Evolutionary conservation across 1,140 invertebrate genomes (phyloP).

Genomic region (Palaemon carinicauda): DNA sequence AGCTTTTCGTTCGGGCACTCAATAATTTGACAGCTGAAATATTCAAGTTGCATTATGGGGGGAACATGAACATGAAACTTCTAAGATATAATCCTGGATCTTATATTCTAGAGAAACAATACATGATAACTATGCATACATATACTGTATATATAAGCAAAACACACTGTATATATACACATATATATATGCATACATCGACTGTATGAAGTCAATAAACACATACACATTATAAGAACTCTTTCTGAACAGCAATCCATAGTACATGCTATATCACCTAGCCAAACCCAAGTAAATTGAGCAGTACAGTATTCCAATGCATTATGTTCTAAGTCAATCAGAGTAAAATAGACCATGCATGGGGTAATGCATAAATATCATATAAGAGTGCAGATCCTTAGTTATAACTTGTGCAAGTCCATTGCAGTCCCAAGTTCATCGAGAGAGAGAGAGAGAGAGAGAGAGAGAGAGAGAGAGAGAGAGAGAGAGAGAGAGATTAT

Average conservation of each 20-base stretch:
- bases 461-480: not conserved
- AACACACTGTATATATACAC: not conserved
- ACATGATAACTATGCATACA: not conserved
- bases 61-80: too few relatives aligned
- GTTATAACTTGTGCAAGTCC: slow-evolving; percentile 51
- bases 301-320: slow-evolving; percentile 47
- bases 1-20: too few relatives aligned
- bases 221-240: slow-evolving; percentile 13
- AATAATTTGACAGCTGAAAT: too few relatives aligned
- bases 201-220: slow-evolving; percentile 10
- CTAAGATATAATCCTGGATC: too few relatives aligned
- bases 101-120: too few relatives aligned
- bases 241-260: slow-evolving; percentile 34
- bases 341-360: slow-evolving; percentile 54
- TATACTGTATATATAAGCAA: not conserved
- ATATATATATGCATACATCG: not conserved
- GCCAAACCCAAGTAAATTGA: slow-evolving; percentile 48
- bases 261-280: slow-evolving; percentile 42
- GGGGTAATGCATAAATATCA: slow-evolving; percentile 55
- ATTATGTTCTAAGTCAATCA: slow-evolving; percentile 49
- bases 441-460: slow-evolving; percentile 1
- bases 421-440: slow-evolving; percentile 48
- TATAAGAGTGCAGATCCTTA: slow-evolving; percentile 54
- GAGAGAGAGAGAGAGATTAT: not conserved
- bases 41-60: too few relatives aligned